A percentile compares a stretch with the other conserved stretches of the same genome.
phyloP scores from a whole-genome alignment of 2,888 invertebrate species.

The Cheilosia soror region DNA sequence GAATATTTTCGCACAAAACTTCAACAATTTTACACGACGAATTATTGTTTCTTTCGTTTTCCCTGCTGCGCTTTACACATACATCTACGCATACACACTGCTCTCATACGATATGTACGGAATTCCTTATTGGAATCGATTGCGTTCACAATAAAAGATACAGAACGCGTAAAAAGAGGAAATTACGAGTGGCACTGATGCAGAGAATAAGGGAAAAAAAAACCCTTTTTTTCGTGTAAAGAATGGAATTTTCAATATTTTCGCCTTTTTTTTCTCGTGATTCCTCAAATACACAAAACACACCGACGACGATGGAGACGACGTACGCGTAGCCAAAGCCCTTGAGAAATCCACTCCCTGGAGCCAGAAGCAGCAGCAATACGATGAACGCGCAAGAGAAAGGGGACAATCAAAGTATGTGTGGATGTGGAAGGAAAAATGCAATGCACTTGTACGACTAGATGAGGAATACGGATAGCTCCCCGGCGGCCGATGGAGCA shows the following conservation, averaged over 20 bases:
- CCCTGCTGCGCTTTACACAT: constrained; percentile 69
- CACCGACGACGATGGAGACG: constrained; percentile 23
- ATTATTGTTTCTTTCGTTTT: constrained; percentile 35
- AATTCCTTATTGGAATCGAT: constrained; percentile 75
- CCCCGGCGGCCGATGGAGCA: constrained; percentile 69
- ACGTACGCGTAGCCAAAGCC: constrained; percentile 68
- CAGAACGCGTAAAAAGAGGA: constrained; percentile 29
- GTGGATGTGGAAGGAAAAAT: constrained; percentile 56
- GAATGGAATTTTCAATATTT: constrained; percentile 30
- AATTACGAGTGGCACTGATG: constrained; percentile 9
- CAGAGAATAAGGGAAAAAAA: not conserved
- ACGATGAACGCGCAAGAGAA: constrained; percentile 34
- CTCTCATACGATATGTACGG: constrained; percentile 43
- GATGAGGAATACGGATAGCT: constrained; percentile 64
- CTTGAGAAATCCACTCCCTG: constrained; percentile 73
- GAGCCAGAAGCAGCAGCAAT: constrained; percentile 45
- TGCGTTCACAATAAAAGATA: constrained; percentile 60
- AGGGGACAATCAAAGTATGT: constrained; percentile 12
- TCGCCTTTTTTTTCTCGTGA: not conserved
- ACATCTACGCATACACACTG: constrained; percentile 37
- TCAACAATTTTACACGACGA: constrained; percentile 34
- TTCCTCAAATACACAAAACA: not conserved
- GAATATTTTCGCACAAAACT: constrained; percentile 20
- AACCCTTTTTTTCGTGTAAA: constrained; percentile 7
- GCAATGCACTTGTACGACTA: constrained; percentile 70